These are phyloP conservation scores for Marmota flaviventris DNA, from an alignment of 2,113 vertebrate genomes.

Conservation along the genomic window DNA sequence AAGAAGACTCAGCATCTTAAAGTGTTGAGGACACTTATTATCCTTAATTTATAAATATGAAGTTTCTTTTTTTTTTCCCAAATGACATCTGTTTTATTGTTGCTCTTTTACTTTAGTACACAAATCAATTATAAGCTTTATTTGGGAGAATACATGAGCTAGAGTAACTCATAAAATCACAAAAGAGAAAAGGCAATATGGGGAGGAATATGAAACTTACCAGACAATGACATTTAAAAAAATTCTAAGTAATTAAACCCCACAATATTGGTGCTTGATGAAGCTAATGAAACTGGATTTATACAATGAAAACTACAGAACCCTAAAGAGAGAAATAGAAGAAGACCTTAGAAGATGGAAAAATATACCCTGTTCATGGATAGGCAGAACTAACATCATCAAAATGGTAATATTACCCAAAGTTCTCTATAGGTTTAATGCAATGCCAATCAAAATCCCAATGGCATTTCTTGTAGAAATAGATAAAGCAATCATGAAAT, in stretches of 20 bases:
- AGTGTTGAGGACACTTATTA: too few species aligned
- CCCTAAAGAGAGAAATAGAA: too few species aligned
- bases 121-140: neutral
- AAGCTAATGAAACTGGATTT: neutral
- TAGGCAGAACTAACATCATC: too few species aligned
- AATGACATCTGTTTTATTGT: neutral
- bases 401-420: too few species aligned
- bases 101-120: neutral
- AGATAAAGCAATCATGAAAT: too few species aligned
- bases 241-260: neutral
- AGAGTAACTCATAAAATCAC: neutral
- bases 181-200: neutral
- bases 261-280: neutral
- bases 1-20: neutral
- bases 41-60: neutral
- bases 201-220: neutral
- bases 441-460: too few species aligned
- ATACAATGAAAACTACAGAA: too few species aligned
- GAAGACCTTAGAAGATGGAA: too few species aligned
- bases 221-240: neutral
- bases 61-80: neutral
- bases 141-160: neutral
- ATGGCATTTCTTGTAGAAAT: too few species aligned
- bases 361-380: too few species aligned
- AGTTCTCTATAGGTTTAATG: too few species aligned